phyloP scores from a whole-genome alignment of 2,888 invertebrate genomes.

The Antheraea yamamai region DNA sequence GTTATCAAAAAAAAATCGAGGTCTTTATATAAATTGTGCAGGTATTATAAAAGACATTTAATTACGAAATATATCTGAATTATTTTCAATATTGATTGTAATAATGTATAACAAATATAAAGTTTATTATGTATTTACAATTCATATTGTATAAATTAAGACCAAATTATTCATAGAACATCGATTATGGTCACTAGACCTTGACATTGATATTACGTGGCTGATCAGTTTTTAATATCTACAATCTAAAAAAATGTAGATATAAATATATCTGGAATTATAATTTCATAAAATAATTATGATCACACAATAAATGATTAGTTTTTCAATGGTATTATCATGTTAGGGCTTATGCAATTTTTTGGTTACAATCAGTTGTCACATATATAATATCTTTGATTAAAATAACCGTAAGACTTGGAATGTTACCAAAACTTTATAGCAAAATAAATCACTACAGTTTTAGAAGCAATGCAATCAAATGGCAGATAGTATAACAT shows the following conservation, averaged over 20 bases:
- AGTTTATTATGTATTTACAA: background rate
- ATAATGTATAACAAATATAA: background rate
- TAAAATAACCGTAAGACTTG: background rate
- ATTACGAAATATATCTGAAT: background rate
- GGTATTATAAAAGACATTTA: background rate
- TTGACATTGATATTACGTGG: background rate
- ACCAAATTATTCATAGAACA: background rate
- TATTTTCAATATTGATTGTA: background rate
- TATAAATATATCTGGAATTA: background rate
- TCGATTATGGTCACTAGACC: background rate
- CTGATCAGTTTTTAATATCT: background rate
- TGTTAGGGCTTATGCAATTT: background rate
- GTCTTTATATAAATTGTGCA: background rate
- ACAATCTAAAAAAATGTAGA: background rate
- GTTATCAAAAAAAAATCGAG: no score
- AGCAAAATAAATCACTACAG: background rate
- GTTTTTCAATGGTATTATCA: background rate
- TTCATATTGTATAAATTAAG: background rate
- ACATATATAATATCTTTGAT: background rate
- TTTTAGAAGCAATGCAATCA: slow-evolving; percentile 9
- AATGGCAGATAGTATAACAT: slow-evolving; percentile 3
- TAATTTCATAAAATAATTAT: background rate
- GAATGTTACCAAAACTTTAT: background rate
- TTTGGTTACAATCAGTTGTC: background rate
- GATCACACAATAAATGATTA: background rate